Base-by-base conservation (phyloP, 2,113 vertebrate species). In the Hucho hucho region DNA sequence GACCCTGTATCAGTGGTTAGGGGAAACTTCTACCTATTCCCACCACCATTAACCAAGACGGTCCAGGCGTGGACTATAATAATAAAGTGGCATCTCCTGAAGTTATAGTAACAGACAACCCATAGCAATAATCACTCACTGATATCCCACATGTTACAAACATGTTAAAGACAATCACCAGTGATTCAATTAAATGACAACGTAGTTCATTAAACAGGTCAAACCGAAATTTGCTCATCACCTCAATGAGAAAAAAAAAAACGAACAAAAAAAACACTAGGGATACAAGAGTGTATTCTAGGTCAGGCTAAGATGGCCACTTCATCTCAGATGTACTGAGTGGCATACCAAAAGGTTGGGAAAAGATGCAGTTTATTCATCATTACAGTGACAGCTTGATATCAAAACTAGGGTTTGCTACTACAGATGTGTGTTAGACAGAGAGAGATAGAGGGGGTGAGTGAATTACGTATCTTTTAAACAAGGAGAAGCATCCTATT, bases 201-300 rank as follows among this genome's bases (percentile, higher is more conserved):
- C 67, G 73, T 68, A 77, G 68, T 47, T 87, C 66, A 70, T 79
- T 67, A 83, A 85, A 87, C 83, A 87, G 76, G 81, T 89, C 70
- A 79, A 81, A 81, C 73, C 75, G 75, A 83, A 68, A 1, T 28
- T 70, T 29, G 14, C 13, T 67, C 13, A 83, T 85, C 83, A 81
- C 79, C 84, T 85, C 73, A 81, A 84, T 79, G 76, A 71, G 49
- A 80, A 77, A 84, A 82, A 77, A 67, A 67, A 64, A 77, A 80
- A 4, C 9, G 28, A n/a, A n/a, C n/a, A 82, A 64, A 86, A 78
- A 47, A 81, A 85, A 86, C 64, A 83, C 47, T 47, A 71, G 86
- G 86, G 84, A 87, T 77, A 79, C 88, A 87, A 90, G 80, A 90
- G 81, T 87, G 87, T 85, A 88, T 29, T 83, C 74, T 76, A 85